Conservation (phyloP, 2,888 invertebrate species). For the Frankliniella fusca region DNA sequence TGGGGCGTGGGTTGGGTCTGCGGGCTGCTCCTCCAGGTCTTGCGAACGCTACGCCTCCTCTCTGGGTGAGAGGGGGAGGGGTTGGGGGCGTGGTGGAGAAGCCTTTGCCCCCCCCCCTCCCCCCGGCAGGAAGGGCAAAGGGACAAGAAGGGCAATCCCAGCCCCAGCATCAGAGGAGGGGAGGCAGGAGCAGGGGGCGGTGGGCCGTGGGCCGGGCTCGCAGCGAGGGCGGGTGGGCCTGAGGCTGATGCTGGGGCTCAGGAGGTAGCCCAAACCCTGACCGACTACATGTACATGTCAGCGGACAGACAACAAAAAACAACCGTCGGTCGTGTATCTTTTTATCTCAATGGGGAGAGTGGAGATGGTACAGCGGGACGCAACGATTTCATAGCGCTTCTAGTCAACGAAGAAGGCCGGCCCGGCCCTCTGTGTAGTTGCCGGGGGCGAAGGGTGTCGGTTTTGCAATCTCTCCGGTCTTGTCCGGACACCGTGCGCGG, state of each 20-base stretch:
- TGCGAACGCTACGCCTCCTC: neutral
- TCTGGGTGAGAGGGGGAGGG: too few species aligned
- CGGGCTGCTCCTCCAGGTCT: neutral
- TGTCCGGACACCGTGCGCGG: neutral
- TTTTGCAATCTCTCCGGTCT: too few species aligned
- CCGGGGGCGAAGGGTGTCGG: too few species aligned
- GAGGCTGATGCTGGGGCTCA: too few species aligned
- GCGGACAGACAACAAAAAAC: too few species aligned
- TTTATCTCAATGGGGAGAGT: too few species aligned
- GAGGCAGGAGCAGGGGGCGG: neutral
- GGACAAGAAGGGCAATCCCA: slow-evolving; percentile 5
- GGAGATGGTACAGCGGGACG: too few species aligned
- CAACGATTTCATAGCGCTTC: too few species aligned
- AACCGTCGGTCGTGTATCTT: too few species aligned
- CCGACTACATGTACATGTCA: too few species aligned
- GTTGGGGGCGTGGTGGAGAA: neutral
- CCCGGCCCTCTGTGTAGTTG: neutral
- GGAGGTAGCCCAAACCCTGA: too few species aligned
- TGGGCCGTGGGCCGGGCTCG: neutral
- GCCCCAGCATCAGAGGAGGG: slow-evolving; percentile 6
- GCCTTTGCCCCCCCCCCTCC: neutral
- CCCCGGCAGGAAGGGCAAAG: neutral
- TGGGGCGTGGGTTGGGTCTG: neutral
- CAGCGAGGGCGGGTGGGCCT: too few species aligned
- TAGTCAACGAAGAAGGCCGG: neutral